Conservation (phyloP, 2,113 vertebrate genomes). For the Pungitius pungitius region DNA sequence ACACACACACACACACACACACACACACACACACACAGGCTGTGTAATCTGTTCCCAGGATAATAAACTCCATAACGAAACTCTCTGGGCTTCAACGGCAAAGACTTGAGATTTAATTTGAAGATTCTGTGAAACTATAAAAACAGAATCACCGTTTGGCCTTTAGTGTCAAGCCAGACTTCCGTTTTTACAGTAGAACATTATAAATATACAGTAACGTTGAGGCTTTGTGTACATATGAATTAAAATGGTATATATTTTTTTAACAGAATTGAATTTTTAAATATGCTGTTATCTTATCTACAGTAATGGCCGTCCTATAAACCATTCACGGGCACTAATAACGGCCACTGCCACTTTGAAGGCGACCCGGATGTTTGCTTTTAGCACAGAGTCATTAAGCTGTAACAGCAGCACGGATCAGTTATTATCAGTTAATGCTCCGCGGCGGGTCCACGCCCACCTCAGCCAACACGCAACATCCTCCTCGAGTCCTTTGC, state of each 20-base stretch:
- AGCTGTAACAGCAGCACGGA: neutral
- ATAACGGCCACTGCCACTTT: neutral
- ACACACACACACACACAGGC: neutral
- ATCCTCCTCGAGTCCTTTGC: neutral
- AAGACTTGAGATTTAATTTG: neutral
- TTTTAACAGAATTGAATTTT: too few species aligned
- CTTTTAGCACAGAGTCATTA: neutral
- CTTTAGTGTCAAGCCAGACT: neutral
- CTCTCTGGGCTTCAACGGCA: neutral
- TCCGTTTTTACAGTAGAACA: neutral
- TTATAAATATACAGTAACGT: neutral
- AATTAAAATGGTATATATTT: too few species aligned
- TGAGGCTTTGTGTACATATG: neutral
- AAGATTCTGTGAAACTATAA: neutral
- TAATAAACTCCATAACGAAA: conserved; percentile 11
- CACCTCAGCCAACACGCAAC: too few species aligned
- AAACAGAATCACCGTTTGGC: neutral
- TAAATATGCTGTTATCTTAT: too few species aligned
- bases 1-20: too few species aligned
- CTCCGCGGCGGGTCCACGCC: neutral
- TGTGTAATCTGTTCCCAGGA: conserved; percentile 6
- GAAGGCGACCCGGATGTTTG: conserved; percentile 1
- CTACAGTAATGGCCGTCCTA: too few species aligned
- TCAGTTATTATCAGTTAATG: neutral
- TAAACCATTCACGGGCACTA: neutral